A percentile compares a stretch with the other conserved stretches of the same genome.
Evolutionary conservation across 2,797 vertebrate species (phyloP).

Genomic region (Tiaroga cobitis): DNA sequence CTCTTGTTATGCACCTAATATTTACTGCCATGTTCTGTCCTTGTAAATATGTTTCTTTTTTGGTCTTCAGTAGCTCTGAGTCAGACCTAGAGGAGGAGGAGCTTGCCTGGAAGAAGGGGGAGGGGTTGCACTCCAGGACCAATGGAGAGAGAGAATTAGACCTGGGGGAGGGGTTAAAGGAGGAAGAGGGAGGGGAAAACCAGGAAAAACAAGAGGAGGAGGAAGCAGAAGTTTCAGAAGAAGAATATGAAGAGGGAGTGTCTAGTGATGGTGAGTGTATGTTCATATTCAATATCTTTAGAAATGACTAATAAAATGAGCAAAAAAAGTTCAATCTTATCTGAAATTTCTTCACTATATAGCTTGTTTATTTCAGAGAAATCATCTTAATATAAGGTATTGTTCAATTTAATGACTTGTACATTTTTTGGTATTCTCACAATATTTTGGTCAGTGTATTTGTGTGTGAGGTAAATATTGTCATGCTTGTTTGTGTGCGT

Average conservation of each 20-base stretch:
- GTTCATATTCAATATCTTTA: not conserved
- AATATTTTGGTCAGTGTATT: conserved; percentile 10
- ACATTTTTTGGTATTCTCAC: not conserved
- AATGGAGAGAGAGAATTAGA: conserved; percentile 69
- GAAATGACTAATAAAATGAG: not conserved
- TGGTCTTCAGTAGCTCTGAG: conserved; percentile 81
- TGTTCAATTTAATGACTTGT: conserved; percentile 11
- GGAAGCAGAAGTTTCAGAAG: conserved; percentile 61
- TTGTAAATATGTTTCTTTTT: conserved; percentile 1
- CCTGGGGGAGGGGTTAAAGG: conserved; percentile 57
- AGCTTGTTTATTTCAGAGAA: conserved; percentile 13
- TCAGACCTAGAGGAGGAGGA: conserved; percentile 81
- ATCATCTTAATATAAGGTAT: not conserved
- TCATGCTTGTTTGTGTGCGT: conserved; percentile 72
- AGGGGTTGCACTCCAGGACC: conserved; percentile 73
- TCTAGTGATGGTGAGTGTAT: conserved; percentile 85
- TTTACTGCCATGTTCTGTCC: not conserved
- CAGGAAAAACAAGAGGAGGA: conserved; percentile 64
- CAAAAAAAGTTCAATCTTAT: not conserved
- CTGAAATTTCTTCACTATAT: not conserved
- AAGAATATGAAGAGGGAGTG: conserved; percentile 63
- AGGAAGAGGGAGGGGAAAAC: conserved; percentile 62
- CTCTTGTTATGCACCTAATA: not conserved
- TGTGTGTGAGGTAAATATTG: conserved; percentile 48
- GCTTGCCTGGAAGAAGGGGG: conserved; percentile 81